A percentile compares a stretch with the other conserved stretches of the same genome.
These are phyloP conservation scores for Albula glossodonta DNA, from an alignment of 2,113 vertebrate species.

Conservation along the genomic window DNA sequence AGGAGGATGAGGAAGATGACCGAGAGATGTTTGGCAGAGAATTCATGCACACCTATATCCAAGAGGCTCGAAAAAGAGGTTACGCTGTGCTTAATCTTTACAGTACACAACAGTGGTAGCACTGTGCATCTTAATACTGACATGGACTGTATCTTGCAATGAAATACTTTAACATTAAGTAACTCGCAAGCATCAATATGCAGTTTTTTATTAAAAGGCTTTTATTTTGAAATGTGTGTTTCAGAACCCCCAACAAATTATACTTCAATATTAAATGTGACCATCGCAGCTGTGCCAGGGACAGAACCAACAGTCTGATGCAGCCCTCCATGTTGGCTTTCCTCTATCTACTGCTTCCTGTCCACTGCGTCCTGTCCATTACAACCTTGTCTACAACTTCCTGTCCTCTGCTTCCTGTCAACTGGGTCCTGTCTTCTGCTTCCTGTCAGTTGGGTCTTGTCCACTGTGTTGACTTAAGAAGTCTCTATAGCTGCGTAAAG, in stretches of 20 bases:
- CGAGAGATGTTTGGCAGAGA: constrained; percentile 87
- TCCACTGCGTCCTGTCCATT: constrained; percentile 1
- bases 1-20: constrained; percentile 71
- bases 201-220: not conserved
- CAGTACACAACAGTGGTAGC: constrained; percentile 38
- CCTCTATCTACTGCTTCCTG: constrained; percentile 14
- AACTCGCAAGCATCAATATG: no score
- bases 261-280: constrained; percentile 45
- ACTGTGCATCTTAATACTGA: not conserved
- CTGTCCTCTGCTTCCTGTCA: not conserved
- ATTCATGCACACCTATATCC: constrained; percentile 88
- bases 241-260: constrained; percentile 42
- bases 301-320: constrained; percentile 19
- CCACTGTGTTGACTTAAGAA: not conserved
- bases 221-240: constrained; percentile 25
- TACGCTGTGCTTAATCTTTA: constrained; percentile 59
- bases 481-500: not conserved
- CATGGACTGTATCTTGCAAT: not conserved
- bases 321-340: constrained; percentile 21
- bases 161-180: not conserved
- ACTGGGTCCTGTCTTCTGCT: constrained; percentile 7
- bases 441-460: constrained; percentile 11
- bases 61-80: constrained; percentile 73
- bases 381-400: not conserved
- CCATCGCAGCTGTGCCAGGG: constrained; percentile 24